Evolutionary conservation across 2,797 vertebrate species (phyloP), one percentile per base, ranked within the genome.

Genomic region (Sebastes diploproa): DNA sequence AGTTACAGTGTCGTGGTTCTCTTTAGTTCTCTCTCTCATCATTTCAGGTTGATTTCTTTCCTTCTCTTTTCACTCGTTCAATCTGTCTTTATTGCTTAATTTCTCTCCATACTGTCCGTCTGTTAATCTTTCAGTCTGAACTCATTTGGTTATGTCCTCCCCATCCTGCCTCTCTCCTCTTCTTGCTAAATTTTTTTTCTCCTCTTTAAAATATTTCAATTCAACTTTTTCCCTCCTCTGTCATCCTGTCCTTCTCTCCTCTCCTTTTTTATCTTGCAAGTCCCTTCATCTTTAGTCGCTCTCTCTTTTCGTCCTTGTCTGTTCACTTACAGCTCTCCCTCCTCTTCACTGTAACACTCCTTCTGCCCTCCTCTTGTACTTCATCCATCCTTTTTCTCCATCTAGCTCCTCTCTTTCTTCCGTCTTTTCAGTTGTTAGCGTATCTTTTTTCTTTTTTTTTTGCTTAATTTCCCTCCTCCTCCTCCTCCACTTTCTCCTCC

Each of bases 391-490:
- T 76, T 30, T 62, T 12, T 22, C 70, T 62, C 72, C 50, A 70
- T 75, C 72, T 6, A 16, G 69, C 76, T 46, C 75, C 46, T 16
- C 42, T 64, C 61, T 60, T 23, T 78, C 55, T 30, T 68, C 60
- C 22, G 18, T 66, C 68, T 46, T 79, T 59, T 80, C 52, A 50
- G 14, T 65, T 86, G 73, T 89, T 80, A 69, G 64, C 25, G 14
- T 34, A 34, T 34, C 32, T 88, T 64, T 84, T 63, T 82, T 81
- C 82, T 73, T 52, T 76, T 64, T 76, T 76, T 22, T 65, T 52
- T 14, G 42, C 73, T 70, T 88, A 85, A 87, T 91, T 86, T 75
- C 75, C 79, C 74, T 72, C 59, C 71, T 61, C 61, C 89, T 93
- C 90, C 30, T 32, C 30, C 77, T 89, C 81, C 88, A 86, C 89